Base-by-base conservation (phyloP, 2,888 invertebrate genomes). In the Chrysolina americana region DNA sequence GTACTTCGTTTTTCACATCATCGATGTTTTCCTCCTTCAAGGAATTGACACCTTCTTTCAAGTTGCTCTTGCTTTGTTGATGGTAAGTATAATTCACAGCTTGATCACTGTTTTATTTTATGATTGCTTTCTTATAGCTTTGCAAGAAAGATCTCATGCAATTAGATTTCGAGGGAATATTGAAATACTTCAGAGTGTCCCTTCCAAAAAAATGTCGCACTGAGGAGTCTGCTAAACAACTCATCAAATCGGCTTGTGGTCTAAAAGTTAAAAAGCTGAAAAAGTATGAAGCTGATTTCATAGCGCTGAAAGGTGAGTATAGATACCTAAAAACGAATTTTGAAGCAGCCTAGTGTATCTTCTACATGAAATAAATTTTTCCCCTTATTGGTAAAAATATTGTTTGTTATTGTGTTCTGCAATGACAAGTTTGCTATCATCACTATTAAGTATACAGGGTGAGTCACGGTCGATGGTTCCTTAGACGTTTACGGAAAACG, bases 181-280 rank as follows among this genome's bases (percentile, higher is more conserved):
- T 99, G 80, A 99, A 99, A 88, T 99, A 98, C 89, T 99, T 99
- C 87, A 93, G 99, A 76, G 98, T 99, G 2, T 95, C 96, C 15
- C 90, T 99, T 81, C 99, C 99, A 53, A 98, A 99, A 89, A 96
- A 96, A 85, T 99, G 98, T 86, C 93, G 98, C 68, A 95, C 94
- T 15, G 96, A 98, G 85, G 96, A 96, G 83, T 92, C 95, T 15
- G 96, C 98, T 0, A 93, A 94, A 63, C 94, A 95, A 80, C 92
- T 99, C 10, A 94, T 99, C 89, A 95, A 96, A 87, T 90, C 94
- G 79, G 98, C 99, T 5, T 96, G 97, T 86, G 94, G 94, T 82
- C 92, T 97, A 70, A 98, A 98, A 89, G 94, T 98, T 71, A 98
- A 97, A 88, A 95, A 97, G 83, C 89, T 99, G 79, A 95, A 94